phyloP scores from a whole-genome alignment of 37 sponge, comb jelly and placozoan genomes.

The Beroe ovata region DNA sequence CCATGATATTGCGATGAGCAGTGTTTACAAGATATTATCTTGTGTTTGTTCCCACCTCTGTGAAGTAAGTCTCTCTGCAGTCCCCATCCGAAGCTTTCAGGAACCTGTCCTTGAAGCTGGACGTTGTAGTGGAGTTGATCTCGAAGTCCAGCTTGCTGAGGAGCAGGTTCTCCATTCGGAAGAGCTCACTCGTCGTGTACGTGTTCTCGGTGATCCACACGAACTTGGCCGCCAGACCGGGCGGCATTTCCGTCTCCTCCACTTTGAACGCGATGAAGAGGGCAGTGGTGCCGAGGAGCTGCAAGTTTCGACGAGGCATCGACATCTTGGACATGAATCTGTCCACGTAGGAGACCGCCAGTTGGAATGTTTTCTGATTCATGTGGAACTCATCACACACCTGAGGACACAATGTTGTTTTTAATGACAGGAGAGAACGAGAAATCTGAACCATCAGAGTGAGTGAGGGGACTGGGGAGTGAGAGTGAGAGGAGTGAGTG shows the following conservation, averaged over 20 bases:
- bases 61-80: conserved; percentile 51
- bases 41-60: conserved; percentile 1
- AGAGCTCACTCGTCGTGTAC: neutral
- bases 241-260: conserved; percentile 18
- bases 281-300: conserved; percentile 24
- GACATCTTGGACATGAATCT: conserved; percentile 61
- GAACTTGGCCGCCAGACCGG: conserved; percentile 13
- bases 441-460: no score
- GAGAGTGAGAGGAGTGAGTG: no score
- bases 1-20: no score
- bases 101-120: conserved; percentile 33
- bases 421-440: no score
- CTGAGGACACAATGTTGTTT: no score
- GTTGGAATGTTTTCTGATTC: conserved; percentile 26
- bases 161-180: conserved; percentile 18
- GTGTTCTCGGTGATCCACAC: conserved; percentile 57
- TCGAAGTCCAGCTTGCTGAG: conserved; percentile 37
- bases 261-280: conserved; percentile 40
- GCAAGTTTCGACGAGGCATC: neutral
- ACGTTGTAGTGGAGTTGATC: conserved; percentile 41
- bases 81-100: conserved; percentile 62
- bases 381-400: conserved; percentile 44
- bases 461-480: no score
- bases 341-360: conserved; percentile 60
- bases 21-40: neutral